Evolutionary conservation across 2,888 invertebrate genomes (phyloP).

Genomic region (Zaprionus lineosus): DNA sequence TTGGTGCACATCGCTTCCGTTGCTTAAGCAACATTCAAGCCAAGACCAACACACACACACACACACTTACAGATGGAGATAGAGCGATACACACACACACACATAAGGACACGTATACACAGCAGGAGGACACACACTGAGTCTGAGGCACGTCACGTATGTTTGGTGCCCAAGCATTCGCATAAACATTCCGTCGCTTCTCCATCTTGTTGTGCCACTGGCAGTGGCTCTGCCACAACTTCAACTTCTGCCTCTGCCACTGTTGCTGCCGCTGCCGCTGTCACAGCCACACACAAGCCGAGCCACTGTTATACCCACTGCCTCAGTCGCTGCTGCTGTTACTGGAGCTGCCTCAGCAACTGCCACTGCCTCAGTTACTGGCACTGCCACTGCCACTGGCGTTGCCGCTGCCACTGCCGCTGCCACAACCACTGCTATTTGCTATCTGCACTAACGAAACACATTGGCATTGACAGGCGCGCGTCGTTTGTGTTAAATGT

Average conservation of each 20-base stretch:
- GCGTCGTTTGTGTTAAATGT: slow-evolving; percentile 71
- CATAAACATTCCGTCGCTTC: slow-evolving; percentile 66
- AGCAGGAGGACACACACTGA: slow-evolving; percentile 14
- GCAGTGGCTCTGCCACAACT: background rate
- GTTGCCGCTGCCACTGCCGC: slow-evolving; percentile 4
- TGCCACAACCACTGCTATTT: slow-evolving; percentile 39
- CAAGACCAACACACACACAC: slow-evolving; percentile 17
- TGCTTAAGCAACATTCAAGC: slow-evolving; percentile 42
- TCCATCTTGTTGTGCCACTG: slow-evolving; percentile 12
- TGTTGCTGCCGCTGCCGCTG: background rate
- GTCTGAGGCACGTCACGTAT: slow-evolving; percentile 65
- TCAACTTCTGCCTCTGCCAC: background rate
- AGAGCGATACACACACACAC: slow-evolving; percentile 2
- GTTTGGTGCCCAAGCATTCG: slow-evolving; percentile 72
- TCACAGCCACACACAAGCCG: slow-evolving; percentile 3
- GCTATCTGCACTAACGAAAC: slow-evolving; percentile 46
- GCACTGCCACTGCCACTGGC: slow-evolving; percentile 5
- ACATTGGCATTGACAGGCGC: slow-evolving; percentile 70
- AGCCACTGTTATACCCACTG: slow-evolving; percentile 5
- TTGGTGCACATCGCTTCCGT: slow-evolving; percentile 61
- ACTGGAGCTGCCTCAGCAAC: background rate
- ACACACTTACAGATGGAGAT: too few relatives aligned
- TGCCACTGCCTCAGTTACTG: background rate
- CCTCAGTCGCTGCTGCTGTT: slow-evolving; percentile 37
- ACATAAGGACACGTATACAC: background rate